These are phyloP conservation scores for Drosophila orena DNA, from an alignment of 1,140 invertebrate genomes.

Conservation along the genomic window DNA sequence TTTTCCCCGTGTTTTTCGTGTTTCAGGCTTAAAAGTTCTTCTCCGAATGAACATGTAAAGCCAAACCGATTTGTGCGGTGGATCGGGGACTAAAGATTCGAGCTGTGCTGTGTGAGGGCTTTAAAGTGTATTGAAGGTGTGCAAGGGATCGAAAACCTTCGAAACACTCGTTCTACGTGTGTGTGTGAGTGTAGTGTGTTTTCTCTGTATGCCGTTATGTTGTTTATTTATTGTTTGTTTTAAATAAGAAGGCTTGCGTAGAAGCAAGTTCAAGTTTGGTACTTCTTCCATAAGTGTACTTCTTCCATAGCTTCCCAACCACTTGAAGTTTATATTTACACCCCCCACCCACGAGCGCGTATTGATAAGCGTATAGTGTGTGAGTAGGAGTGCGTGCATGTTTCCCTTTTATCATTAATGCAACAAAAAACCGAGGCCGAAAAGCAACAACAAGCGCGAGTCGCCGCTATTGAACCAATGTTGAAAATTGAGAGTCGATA, in stretches of 20 bases:
- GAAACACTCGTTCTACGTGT: not conserved
- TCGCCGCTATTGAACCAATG: conserved; percentile 72
- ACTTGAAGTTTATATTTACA: conserved; percentile 45
- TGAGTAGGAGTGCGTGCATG: not conserved
- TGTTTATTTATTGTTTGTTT: conserved; percentile 38
- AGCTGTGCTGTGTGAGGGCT: conserved; percentile 18
- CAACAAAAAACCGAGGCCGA: conserved; percentile 18
- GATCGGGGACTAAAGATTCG: conserved; percentile 9
- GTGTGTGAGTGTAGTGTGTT: conserved; percentile 27
- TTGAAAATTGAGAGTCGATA: conserved; percentile 75
- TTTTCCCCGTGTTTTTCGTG: conserved; percentile 4
- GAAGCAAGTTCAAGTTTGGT: conserved; percentile 57
- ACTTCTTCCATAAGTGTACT: conserved; percentile 12
- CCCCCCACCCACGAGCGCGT: conserved; percentile 59
- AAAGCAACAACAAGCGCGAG: conserved; percentile 16
- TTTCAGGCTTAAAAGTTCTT: conserved; percentile 13
- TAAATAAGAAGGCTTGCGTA: conserved; percentile 28
- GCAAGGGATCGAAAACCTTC: not conserved
- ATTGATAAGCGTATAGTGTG: conserved; percentile 52
- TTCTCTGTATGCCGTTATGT: conserved; percentile 39
- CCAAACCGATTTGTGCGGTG: conserved; percentile 12
- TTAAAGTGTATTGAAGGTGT: conserved; percentile 8
- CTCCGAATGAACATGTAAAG: conserved; percentile 41
- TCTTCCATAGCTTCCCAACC: not conserved
- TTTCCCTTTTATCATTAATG: conserved; percentile 16